phyloP scores from a whole-genome alignment of 2,113 vertebrate genomes.

The Plecotus auritus region DNA sequence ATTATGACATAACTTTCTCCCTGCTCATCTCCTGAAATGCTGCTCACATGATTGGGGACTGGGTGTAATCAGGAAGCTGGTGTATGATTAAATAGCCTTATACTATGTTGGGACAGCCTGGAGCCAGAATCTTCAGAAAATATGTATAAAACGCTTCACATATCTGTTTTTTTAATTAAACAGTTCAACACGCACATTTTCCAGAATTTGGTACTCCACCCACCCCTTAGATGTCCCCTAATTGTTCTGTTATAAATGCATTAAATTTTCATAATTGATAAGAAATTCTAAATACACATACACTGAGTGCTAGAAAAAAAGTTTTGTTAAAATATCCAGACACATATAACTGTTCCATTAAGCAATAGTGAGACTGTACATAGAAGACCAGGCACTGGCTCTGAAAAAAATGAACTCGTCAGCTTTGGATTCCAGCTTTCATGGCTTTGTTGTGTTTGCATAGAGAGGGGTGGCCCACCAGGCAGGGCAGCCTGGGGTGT shows the following conservation, averaged over 20 bases:
- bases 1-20: not conserved
- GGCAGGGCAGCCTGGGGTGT: not conserved
- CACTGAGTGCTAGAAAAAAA: not conserved
- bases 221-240: not conserved
- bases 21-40: not conserved
- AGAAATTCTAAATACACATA: not conserved
- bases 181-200: not conserved
- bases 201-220: not conserved
- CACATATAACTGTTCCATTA: slow-evolving; percentile 46
- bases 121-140: not conserved
- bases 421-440: slow-evolving; percentile 73
- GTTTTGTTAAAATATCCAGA: not conserved
- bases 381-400: slow-evolving; percentile 67
- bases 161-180: slow-evolving; percentile 5
- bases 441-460: slow-evolving; percentile 48
- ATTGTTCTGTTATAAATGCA: not conserved
- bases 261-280: not conserved
- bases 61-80: not conserved
- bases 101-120: not conserved
- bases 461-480: not conserved
- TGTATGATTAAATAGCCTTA: not conserved
- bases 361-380: slow-evolving; percentile 55
- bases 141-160: not conserved
- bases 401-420: slow-evolving; percentile 74
- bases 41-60: not conserved